Evolutionary conservation across 2,113 vertebrate genomes (phyloP).

Genomic region (Ancistrus triradiatus): DNA sequence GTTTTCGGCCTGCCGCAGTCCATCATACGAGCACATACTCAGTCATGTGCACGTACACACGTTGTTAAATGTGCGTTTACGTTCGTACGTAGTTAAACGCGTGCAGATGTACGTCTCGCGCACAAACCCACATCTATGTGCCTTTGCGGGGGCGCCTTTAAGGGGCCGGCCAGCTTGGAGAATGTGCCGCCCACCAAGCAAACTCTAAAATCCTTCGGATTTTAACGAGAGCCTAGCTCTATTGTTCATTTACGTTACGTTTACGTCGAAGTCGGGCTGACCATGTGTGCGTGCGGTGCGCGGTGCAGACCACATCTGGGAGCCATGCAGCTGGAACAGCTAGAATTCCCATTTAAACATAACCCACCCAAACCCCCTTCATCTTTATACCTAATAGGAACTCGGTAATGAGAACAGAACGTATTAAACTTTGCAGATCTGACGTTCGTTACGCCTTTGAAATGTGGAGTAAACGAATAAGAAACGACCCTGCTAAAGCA

Average conservation of each 20-base stretch:
- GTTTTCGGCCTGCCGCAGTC: conserved; percentile 31
- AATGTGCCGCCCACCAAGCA: neutral
- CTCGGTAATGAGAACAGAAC: neutral
- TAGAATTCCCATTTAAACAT: conserved; percentile 29
- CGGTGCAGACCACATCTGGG: conserved; percentile 35
- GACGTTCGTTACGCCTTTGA: neutral
- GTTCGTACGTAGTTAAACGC: neutral
- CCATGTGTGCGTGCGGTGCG: conserved; percentile 48
- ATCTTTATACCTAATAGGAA: neutral
- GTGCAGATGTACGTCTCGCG: neutral
- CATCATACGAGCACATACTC: neutral
- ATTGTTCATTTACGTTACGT: conserved; percentile 63
- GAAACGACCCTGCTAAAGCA: no score
- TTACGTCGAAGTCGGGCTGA: conserved; percentile 53
- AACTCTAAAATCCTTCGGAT: neutral
- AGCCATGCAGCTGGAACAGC: conserved; percentile 16
- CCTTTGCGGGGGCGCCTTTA: neutral
- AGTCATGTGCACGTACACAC: neutral
- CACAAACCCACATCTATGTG: neutral
- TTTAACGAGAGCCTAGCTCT: conserved; percentile 48
- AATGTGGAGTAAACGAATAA: neutral
- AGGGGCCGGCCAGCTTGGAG: conserved; percentile 12
- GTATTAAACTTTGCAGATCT: conserved; percentile 14
- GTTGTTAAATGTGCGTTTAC: neutral
- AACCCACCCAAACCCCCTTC: conserved; percentile 10